Base-by-base conservation (phyloP, 2,113 vertebrate species). In the Menidia beryllina region DNA sequence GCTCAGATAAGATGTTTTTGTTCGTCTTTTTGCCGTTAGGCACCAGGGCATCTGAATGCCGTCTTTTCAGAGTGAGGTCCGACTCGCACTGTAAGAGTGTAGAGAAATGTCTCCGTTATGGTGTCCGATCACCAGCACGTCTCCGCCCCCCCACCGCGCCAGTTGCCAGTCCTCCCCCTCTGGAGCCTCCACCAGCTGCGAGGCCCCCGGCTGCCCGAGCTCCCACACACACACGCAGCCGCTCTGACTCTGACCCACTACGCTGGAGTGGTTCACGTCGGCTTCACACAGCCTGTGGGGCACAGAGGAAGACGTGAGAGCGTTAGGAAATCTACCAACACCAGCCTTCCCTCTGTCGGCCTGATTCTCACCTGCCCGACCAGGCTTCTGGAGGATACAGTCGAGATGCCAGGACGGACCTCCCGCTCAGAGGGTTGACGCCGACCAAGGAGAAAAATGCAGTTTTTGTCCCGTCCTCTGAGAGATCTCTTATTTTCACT, bases 141-240 rank as follows among this genome's bases (percentile, higher is more conserved):
- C 69, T 19, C 2, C 38, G 0, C 27, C 62, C 0, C 82, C 89
- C 88, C 88, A 92, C 14, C 88, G 85, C 15, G 79, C 90, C 70
- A 92, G 75, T 70, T 88, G 84, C 90, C 89, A 91, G 61, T 81
- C 85, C 1, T 84, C 82, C 0, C 68, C 67, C 51, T 78, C 80
- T 0, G 77, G 79, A 24, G 82, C 68, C 76, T 62, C 27, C 34
- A 82, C 2, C 72, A 64, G 66, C 54, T 24, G 52, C 0, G 73
- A 15, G 10, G 53, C 52, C 7, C 34, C 58, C 0, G 0, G 45
- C 1, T 9, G 24, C 14, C 66, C 60, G 1, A 90, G 80, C 34
- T 82, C 77, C 90, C 90, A 92, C 55, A 90, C 85, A 1, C 84
- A 91, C 30, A 64, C 77, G 0, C 86, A 50, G 49, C 89, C 89